Percentiles rank a stretch among this genome's conserved stretches.
phyloP scores from a whole-genome alignment of 64 coral and sea anemone genomes.

The Acropora tenuis region DNA sequence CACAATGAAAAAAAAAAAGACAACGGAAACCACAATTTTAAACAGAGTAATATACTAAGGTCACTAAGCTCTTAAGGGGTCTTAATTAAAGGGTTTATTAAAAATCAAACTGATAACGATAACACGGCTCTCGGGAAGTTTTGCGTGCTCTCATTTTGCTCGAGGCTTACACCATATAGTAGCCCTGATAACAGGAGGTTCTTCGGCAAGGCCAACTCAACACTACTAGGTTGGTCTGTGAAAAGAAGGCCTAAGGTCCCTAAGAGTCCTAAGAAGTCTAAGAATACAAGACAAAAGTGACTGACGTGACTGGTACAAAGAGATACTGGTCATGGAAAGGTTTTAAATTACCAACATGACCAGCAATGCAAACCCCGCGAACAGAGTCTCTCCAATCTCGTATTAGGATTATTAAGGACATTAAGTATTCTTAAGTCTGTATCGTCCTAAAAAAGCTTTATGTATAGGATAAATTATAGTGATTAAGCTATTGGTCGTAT shows the following conservation, averaged over 20 bases:
- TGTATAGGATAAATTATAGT: no score
- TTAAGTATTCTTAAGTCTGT: background rate
- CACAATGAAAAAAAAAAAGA: slow-evolving; percentile 24
- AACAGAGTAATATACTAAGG: background rate
- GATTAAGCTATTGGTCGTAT: background rate
- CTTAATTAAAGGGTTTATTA: background rate
- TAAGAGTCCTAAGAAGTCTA: background rate
- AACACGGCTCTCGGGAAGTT: no score
- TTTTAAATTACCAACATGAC: background rate
- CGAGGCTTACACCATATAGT: no score
- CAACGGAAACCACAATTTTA: slow-evolving; percentile 26
- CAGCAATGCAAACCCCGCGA: background rate
- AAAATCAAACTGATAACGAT: background rate
- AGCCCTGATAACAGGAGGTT: background rate
- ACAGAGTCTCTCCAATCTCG: background rate
- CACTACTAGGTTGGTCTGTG: background rate
- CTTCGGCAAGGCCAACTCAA: slow-evolving; percentile 19
- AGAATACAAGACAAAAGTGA: no score
- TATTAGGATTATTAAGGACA: no score
- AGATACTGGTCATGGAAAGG: background rate
- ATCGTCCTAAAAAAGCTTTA: slow-evolving; percentile 11
- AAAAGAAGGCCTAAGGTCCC: background rate
- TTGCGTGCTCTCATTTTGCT: no score
- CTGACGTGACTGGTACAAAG: slow-evolving; percentile 8
- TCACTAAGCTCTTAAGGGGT: no score